A percentile compares a stretch with the other conserved stretches of the same genome.
These are phyloP conservation scores for Rhopilema esculentum DNA, from an alignment of 30 jellyfish, hydroid and myxozoan species.

Conservation along the genomic window DNA sequence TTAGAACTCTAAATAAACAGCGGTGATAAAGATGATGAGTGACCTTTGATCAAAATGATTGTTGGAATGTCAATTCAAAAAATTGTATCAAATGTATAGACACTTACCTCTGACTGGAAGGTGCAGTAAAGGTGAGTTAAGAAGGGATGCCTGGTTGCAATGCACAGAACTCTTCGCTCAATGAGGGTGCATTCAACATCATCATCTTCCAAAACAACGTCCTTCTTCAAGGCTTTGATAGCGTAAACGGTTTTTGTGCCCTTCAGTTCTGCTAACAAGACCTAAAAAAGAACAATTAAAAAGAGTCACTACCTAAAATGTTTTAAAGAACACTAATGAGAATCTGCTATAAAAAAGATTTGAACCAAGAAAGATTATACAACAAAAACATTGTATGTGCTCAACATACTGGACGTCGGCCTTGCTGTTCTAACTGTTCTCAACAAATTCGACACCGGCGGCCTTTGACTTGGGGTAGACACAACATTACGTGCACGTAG, in stretches of 20 bases:
- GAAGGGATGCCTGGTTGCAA: slow-evolving; percentile 97
- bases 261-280: slow-evolving; percentile 89
- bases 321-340: too few species aligned
- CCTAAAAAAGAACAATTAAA: slow-evolving; percentile 50
- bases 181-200: slow-evolving; percentile 97
- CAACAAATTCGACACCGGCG: too few species aligned
- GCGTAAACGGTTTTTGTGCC: slow-evolving; percentile 89
- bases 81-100: neutral
- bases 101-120: slow-evolving; percentile 87
- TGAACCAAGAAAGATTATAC: too few species aligned
- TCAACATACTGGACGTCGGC: too few species aligned
- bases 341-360: too few species aligned
- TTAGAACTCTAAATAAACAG: too few species aligned
- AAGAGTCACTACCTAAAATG: too few species aligned
- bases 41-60: neutral
- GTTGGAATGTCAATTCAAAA: neutral
- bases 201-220: slow-evolving; percentile 98
- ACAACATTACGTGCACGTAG: too few species aligned
- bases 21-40: too few species aligned
- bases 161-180: slow-evolving; percentile 92
- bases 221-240: slow-evolving; percentile 95
- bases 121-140: slow-evolving; percentile 95
- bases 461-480: too few species aligned
- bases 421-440: too few species aligned
- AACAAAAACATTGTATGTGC: too few species aligned